A percentile compares a stretch with the other conserved stretches of the same genome.
phyloP scores from a whole-genome alignment of 2,797 vertebrate genomes.

The Scolopax bukidnonensis region DNA sequence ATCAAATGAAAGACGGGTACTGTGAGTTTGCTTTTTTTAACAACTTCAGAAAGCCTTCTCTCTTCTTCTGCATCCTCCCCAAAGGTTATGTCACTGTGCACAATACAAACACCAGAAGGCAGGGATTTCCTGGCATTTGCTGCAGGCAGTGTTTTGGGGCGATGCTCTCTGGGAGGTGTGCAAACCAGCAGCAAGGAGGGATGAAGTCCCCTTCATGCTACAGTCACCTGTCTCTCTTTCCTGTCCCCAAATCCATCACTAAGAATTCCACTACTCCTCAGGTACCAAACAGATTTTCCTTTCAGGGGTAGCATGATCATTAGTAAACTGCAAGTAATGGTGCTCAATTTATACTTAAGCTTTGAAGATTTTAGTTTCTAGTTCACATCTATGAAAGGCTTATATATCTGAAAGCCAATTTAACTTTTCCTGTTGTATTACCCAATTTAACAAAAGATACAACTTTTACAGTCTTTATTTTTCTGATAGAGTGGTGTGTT shows the following conservation, averaged over 20 bases:
- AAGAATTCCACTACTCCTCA: not conserved
- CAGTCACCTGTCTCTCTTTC: not conserved
- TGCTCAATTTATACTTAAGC: not conserved
- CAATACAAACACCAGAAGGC: not conserved
- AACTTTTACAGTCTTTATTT: not conserved
- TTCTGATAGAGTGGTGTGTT: not conserved
- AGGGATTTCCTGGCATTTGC: not conserved
- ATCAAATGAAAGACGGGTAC: not conserved
- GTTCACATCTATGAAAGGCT: not conserved
- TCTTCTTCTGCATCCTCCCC: accelerated
- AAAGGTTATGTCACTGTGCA: not conserved
- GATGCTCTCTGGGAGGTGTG: not conserved
- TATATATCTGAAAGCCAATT: not conserved
- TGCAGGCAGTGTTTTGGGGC: not conserved
- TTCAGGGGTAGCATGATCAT: not conserved
- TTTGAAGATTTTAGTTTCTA: not conserved
- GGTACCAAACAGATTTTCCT: not conserved
- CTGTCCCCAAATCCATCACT: not conserved
- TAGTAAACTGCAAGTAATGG: not conserved
- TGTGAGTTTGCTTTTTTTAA: not conserved
- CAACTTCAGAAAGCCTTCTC: not conserved
- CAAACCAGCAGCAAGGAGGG: not conserved
- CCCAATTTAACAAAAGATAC: not conserved
- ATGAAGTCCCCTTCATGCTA: not conserved
- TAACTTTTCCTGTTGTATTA: not conserved